Evolutionary conservation across 2,797 vertebrate genomes (phyloP).

Genomic region (Danio jaintianensis): DNA sequence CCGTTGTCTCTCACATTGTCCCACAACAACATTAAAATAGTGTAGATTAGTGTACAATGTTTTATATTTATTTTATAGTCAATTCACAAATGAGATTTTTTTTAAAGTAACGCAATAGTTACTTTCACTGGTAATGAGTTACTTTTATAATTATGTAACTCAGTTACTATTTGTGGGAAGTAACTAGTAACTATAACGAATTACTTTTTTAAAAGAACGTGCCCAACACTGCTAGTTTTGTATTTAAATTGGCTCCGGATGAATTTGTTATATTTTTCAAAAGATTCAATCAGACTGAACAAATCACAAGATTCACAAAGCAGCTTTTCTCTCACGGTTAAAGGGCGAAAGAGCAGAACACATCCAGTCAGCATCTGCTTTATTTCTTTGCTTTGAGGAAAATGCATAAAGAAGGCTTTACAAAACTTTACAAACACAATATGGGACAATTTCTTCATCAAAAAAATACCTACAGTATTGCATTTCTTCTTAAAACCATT

Average conservation of each 20-base stretch:
- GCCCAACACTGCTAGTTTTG: no score
- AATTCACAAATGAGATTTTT: no score
- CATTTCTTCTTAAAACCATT: not conserved
- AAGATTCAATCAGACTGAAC: constrained; percentile 49
- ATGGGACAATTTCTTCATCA: not conserved
- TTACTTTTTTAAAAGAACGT: no score
- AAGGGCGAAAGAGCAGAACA: constrained; percentile 47
- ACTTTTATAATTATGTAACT: no score
- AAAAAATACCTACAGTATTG: not conserved
- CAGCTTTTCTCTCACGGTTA: constrained; percentile 54
- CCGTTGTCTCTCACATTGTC: no score
- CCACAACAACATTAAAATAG: no score
- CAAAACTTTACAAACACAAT: constrained; percentile 15
- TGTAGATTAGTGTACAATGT: no score
- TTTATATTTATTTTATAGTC: no score
- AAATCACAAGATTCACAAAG: constrained; percentile 49
- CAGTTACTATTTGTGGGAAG: no score
- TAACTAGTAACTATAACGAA: no score
- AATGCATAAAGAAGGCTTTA: not conserved
- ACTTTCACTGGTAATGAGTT: no score
- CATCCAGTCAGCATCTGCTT: not conserved
- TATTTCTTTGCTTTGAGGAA: not conserved
- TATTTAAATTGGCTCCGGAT: constrained; percentile 54
- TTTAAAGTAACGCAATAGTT: no score
- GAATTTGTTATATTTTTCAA: constrained; percentile 56